Evolutionary conservation across 1,140 invertebrate genomes (phyloP).

Genomic region (Zaprionus taronus): DNA sequence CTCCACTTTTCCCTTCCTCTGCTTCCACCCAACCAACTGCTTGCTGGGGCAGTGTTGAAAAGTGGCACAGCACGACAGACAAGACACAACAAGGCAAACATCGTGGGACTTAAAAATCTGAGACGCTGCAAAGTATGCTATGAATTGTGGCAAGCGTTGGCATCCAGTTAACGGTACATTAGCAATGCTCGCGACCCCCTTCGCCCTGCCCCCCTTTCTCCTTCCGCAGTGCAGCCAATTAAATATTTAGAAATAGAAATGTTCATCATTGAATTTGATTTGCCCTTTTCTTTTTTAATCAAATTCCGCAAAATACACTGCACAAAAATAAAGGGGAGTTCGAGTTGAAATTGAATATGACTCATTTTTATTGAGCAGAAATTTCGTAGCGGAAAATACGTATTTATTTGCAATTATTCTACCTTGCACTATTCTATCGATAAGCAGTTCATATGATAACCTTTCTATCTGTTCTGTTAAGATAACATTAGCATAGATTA

Average conservation of each 20-base stretch:
- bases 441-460: too few relatives aligned
- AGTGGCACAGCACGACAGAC: background rate
- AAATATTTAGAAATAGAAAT: conserved; percentile 20
- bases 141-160: conserved; percentile 19
- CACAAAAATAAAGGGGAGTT: background rate
- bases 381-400: too few relatives aligned
- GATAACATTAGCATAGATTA: too few relatives aligned
- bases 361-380: too few relatives aligned
- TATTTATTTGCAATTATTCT: too few relatives aligned
- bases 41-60: too few relatives aligned
- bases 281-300: background rate
- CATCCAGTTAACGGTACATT: conserved; percentile 21
- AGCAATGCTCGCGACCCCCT: background rate
- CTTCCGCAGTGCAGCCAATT: conserved; percentile 8
- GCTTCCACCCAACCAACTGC: background rate
- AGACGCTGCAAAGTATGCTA: conserved; percentile 13
- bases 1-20: too few relatives aligned
- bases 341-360: too few relatives aligned
- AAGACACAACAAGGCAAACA: conserved; percentile 3
- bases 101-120: conserved; percentile 5
- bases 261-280: conserved; percentile 8
- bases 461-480: too few relatives aligned
- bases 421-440: too few relatives aligned
- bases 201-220: background rate
- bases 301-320: background rate